These are phyloP conservation scores for Chalcis sispes DNA, from an alignment of 2,888 invertebrate species.

Conservation along the genomic window DNA sequence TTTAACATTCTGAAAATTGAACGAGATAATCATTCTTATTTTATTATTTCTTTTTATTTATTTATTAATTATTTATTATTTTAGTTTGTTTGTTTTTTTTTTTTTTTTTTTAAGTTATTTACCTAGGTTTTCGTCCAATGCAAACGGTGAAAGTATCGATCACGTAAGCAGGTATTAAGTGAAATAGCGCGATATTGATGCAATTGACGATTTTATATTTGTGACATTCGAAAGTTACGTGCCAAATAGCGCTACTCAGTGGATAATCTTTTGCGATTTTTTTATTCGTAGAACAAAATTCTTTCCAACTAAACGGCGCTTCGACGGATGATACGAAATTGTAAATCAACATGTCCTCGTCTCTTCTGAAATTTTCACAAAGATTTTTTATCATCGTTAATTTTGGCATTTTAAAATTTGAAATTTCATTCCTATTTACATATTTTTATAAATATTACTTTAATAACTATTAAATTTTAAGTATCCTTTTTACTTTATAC, in stretches of 20 bases:
- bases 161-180: constrained; percentile 84
- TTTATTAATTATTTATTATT: constrained; percentile 68
- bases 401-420: too few relatives aligned
- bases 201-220: constrained; percentile 78
- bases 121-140: constrained; percentile 83
- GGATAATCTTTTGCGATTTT: constrained; percentile 78
- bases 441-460: too few relatives aligned
- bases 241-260: constrained; percentile 79
- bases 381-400: neutral
- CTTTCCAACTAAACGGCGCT: constrained; percentile 88
- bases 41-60: too few relatives aligned
- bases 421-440: too few relatives aligned
- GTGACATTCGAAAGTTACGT: constrained; percentile 79
- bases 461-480: too few relatives aligned
- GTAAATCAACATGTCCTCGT: constrained; percentile 81
- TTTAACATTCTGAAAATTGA: constrained; percentile 82
- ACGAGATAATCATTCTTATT: neutral
- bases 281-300: constrained; percentile 79
- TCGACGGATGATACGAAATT: constrained; percentile 90
- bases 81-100: too few relatives aligned
- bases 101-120: constrained; percentile 61
- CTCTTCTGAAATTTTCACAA: constrained; percentile 59
- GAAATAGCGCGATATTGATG: constrained; percentile 81
- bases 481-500: too few relatives aligned
- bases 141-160: constrained; percentile 81